Evolutionary conservation across 2,888 invertebrate species (phyloP).

Genomic region (Chromoteleia sp.): DNA sequence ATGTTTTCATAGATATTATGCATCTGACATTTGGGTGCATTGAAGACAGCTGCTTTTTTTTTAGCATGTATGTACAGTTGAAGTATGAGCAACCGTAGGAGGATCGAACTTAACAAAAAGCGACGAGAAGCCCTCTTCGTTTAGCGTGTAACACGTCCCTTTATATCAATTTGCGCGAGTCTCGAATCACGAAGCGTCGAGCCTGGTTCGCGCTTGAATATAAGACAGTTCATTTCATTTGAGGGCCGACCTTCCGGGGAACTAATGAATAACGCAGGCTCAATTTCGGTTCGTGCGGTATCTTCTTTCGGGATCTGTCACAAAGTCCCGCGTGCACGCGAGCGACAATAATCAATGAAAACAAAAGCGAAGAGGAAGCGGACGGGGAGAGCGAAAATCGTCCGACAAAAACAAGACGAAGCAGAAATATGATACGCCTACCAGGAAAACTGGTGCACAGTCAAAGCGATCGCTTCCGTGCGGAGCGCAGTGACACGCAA

Average conservation of each 20-base stretch:
- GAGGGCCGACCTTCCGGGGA: slow-evolving; percentile 3
- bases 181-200: too few relatives aligned
- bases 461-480: slow-evolving; percentile 12
- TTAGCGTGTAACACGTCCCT: too few relatives aligned
- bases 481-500: slow-evolving; percentile 12
- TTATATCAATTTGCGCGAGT: too few relatives aligned
- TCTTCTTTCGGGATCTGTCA: slow-evolving; percentile 30
- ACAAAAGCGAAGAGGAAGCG: slow-evolving; percentile 11
- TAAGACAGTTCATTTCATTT: too few relatives aligned
- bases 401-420: background rate
- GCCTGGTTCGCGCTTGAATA: too few relatives aligned
- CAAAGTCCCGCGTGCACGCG: slow-evolving; percentile 23
- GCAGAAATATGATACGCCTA: slow-evolving; percentile 9
- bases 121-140: too few relatives aligned
- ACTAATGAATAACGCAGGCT: slow-evolving; percentile 19
- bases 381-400: slow-evolving; percentile 13
- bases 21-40: too few relatives aligned
- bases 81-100: too few relatives aligned
- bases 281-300: slow-evolving; percentile 29
- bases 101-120: too few relatives aligned
- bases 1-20: too few relatives aligned
- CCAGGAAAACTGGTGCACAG: slow-evolving; percentile 18
- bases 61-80: too few relatives aligned
- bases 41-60: too few relatives aligned
- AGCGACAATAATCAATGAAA: slow-evolving; percentile 22